Conservation (phyloP, 2,797 vertebrate genomes). For the Gobio occitaniae region DNA sequence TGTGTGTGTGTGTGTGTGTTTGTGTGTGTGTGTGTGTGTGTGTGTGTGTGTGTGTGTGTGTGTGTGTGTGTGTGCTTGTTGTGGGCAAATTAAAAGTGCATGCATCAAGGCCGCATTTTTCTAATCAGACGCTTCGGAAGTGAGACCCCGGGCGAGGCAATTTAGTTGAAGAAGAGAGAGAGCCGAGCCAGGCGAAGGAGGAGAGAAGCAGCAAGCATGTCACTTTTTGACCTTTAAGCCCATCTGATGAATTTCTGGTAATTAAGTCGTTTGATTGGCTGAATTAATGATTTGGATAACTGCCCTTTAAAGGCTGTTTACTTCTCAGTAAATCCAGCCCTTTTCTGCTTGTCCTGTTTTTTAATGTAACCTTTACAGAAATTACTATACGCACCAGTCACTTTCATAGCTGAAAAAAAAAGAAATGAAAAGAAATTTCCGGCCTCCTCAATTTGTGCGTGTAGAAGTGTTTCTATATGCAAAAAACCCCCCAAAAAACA, state of each 20-base stretch:
- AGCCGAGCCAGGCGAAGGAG: slow-evolving; percentile 65
- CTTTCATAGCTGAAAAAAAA: slow-evolving; percentile 76
- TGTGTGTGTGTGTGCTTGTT: slow-evolving; percentile 43
- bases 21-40: too few relatives aligned
- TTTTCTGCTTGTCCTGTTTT: slow-evolving; percentile 86
- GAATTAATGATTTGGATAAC: slow-evolving; percentile 90
- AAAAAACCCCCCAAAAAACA: background rate
- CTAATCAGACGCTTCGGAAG: slow-evolving; percentile 79
- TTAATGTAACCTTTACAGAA: slow-evolving; percentile 87
- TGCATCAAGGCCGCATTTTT: slow-evolving; percentile 81
- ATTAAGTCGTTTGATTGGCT: slow-evolving; percentile 87
- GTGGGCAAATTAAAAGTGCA: slow-evolving; percentile 79
- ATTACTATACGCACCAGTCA: slow-evolving; percentile 83
- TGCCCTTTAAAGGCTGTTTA: slow-evolving; percentile 89
- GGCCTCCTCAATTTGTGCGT: slow-evolving; percentile 49
- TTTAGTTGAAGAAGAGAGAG: slow-evolving; percentile 81
- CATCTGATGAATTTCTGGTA: slow-evolving; percentile 89
- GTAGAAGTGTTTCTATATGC: slow-evolving; percentile 7
- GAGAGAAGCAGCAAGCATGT: slow-evolving; percentile 78
- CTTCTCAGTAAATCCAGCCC: slow-evolving; percentile 85
- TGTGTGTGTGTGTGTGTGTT: too few relatives aligned
- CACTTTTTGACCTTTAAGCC: slow-evolving; percentile 89
- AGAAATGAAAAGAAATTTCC: slow-evolving; percentile 13
- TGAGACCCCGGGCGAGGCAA: slow-evolving; percentile 84
- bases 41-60: too few relatives aligned